Conservation (phyloP, 2,113 vertebrate genomes). For the Lophura nycthemera region DNA sequence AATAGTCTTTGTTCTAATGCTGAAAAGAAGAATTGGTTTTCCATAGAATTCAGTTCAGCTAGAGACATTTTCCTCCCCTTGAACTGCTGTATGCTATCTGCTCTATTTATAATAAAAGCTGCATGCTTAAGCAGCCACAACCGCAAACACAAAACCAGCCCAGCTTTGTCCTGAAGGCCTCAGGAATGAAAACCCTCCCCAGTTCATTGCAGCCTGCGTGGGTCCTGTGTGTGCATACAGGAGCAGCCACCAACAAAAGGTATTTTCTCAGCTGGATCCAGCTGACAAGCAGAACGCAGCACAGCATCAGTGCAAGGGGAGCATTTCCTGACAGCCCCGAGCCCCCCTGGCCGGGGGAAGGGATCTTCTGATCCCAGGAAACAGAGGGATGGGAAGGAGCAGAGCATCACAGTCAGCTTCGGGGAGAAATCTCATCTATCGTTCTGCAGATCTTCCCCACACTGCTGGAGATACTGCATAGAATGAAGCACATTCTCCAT, state of each 20-base stretch:
- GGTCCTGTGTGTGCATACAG: not conserved
- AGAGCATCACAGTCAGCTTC: not conserved
- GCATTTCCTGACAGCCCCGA: not conserved
- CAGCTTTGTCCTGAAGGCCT: not conserved
- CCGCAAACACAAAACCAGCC: not conserved
- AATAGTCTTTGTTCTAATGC: not conserved
- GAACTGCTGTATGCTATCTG: not conserved
- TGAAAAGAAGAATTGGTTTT: not conserved
- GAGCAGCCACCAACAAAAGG: not conserved
- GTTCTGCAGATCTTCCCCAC: not conserved
- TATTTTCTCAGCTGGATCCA: fast-evolving
- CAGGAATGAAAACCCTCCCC: not conserved
- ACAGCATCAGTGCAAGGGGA: not conserved
- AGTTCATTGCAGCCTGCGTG: not conserved
- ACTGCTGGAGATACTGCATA: not conserved
- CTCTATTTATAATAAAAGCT: not conserved
- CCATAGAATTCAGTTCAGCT: not conserved
- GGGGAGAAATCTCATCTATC: not conserved
- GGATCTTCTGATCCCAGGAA: not conserved
- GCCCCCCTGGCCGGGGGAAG: too few relatives aligned
- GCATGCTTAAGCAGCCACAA: not conserved
- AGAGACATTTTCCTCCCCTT: not conserved
- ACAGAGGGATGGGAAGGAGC: fast-evolving
- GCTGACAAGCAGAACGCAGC: not conserved
- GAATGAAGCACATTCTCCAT: not conserved